A percentile compares a stretch with the other conserved stretches of the same genome.
These are phyloP conservation scores for Microtus oregoni DNA, from an alignment of 2,113 vertebrate genomes.

Conservation along the genomic window DNA sequence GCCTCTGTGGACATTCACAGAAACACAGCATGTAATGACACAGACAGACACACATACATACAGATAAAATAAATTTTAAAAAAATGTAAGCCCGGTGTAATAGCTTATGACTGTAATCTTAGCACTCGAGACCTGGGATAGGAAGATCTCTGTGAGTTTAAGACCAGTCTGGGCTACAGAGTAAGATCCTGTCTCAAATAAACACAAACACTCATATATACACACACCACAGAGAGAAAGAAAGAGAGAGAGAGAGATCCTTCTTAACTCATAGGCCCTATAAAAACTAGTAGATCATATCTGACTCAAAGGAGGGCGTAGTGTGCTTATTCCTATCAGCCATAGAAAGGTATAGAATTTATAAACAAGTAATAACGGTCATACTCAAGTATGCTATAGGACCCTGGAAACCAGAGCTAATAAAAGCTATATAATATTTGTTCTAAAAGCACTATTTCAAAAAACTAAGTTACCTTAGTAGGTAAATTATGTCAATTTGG, in stretches of 20 bases:
- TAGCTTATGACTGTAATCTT: background rate
- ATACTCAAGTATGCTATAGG: background rate
- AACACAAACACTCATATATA: background rate
- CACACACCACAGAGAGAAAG: background rate
- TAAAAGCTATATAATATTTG: slow-evolving; percentile 41
- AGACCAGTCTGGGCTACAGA: background rate
- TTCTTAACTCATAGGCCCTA: background rate
- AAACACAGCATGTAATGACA: background rate
- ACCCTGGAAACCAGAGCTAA: background rate
- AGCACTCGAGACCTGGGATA: background rate
- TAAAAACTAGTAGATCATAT: background rate
- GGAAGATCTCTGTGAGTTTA: background rate
- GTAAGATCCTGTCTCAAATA: background rate
- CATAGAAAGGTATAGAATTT: background rate
- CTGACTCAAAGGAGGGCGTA: background rate
- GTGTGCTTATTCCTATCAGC: background rate
- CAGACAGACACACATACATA: background rate
- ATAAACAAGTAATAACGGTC: background rate
- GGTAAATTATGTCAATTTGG: background rate
- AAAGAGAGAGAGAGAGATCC: background rate
- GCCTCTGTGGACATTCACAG: background rate
- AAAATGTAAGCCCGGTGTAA: background rate
- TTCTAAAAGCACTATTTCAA: slow-evolving; percentile 28
- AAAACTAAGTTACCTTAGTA: slow-evolving; percentile 3
- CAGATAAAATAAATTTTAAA: background rate